Conservation (phyloP, 2,888 invertebrate genomes). For the Orthosia cruda region DNA sequence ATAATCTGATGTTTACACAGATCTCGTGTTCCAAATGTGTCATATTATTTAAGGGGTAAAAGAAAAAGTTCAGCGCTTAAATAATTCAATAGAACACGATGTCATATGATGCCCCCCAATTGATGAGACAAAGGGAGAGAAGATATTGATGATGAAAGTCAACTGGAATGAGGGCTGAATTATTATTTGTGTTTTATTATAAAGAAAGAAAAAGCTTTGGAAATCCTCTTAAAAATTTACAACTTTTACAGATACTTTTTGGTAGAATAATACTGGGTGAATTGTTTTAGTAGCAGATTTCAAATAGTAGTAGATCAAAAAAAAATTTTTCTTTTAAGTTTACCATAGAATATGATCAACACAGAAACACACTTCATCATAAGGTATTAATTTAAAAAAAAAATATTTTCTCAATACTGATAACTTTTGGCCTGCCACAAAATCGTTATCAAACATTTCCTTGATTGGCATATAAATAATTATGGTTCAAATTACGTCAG, state of each 20-base stretch:
- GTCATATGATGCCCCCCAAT: not conserved
- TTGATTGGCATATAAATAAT: not conserved
- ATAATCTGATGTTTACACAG: not conserved
- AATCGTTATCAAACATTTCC: not conserved
- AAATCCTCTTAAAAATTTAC: not conserved
- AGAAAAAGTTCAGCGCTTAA: not conserved
- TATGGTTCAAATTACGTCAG: not conserved
- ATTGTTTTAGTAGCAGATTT: not conserved
- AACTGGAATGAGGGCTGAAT: not conserved
- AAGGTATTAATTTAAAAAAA: not conserved
- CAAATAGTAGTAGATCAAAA: not conserved
- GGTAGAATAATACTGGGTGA: not conserved
- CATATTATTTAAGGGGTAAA: not conserved
- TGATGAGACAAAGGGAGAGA: not conserved
- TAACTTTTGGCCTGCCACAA: slow-evolving; percentile 4
- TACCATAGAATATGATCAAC: not conserved
- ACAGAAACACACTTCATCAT: slow-evolving; percentile 2
- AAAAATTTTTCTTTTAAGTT: not conserved
- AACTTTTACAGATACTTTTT: not conserved
- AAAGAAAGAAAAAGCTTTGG: not conserved
- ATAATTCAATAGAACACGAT: not conserved
- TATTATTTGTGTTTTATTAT: too few species aligned
- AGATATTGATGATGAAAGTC: not conserved
- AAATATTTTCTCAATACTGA: not conserved
- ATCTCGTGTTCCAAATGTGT: not conserved